Evolutionary conservation across 2,888 invertebrate species (phyloP).

Genomic region (Drepana falcataria): DNA sequence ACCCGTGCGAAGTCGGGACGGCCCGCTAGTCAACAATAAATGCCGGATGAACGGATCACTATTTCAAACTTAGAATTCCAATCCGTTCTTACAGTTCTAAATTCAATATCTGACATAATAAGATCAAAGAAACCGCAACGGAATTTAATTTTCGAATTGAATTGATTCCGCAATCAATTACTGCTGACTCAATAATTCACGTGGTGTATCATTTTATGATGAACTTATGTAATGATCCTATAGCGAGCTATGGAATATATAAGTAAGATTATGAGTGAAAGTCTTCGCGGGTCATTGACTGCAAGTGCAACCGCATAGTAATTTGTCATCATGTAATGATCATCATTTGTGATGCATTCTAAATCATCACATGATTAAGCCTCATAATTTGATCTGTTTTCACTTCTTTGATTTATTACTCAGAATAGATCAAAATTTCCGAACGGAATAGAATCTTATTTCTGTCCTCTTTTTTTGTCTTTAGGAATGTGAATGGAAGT

Average conservation of each 20-base stretch:
- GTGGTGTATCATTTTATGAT: background rate
- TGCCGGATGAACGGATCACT: no score
- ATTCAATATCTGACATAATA: background rate
- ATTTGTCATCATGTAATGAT: background rate
- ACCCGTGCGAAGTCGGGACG: no score
- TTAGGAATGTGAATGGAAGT: no score
- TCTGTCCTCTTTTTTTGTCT: no score
- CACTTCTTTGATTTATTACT: no score
- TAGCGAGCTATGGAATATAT: background rate
- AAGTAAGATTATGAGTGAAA: background rate
- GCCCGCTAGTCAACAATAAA: no score
- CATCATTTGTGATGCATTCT: background rate
- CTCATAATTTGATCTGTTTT: background rate
- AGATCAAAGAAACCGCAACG: background rate
- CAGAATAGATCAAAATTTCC: no score
- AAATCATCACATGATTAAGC: background rate
- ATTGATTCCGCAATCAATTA: background rate
- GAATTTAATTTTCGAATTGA: background rate
- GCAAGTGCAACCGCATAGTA: conserved; percentile 6
- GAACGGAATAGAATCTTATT: no score
- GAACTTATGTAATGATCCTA: background rate
- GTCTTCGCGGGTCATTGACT: conserved; percentile 1
- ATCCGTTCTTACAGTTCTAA: background rate
- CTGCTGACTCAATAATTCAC: background rate
- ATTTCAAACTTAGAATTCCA: no score